Conservation (phyloP, 2,113 vertebrate genomes). For the Marmota flaviventris region DNA sequence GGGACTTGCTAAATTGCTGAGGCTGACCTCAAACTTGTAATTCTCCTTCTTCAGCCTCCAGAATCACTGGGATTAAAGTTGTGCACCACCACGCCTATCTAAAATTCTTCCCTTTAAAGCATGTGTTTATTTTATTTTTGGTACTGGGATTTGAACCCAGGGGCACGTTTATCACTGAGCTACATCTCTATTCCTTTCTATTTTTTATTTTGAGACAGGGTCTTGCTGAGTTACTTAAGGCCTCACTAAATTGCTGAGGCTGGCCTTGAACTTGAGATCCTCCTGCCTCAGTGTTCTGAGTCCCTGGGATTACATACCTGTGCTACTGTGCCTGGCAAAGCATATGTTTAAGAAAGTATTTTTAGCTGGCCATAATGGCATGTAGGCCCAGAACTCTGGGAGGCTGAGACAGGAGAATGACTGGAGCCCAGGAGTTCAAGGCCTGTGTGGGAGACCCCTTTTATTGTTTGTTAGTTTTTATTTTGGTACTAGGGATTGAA, state of each 20-base stretch:
- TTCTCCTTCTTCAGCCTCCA: no score
- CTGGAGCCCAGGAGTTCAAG: no score
- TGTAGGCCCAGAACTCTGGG: no score
- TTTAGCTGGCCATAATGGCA: no score
- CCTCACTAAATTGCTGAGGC: neutral
- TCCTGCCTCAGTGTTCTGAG: neutral
- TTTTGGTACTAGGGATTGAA: neutral
- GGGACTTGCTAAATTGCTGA: no score
- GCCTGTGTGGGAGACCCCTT: no score
- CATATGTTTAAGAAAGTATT: no score
- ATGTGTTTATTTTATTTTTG: neutral
- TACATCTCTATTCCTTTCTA: neutral
- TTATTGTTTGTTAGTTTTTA: no score
- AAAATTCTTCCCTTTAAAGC: conserved; percentile 4
- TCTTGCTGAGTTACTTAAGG: no score
- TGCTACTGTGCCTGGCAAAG: no score
- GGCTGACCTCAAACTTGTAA: no score
- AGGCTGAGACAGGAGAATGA: no score
- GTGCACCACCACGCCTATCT: neutral
- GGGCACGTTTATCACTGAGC: neutral
- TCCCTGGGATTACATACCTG: neutral
- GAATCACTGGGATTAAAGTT: neutral
- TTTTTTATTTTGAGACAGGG: neutral
- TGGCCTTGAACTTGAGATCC: neutral
- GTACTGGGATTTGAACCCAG: neutral